A percentile compares a stretch with the other conserved stretches of the same genome.
Conservation (phyloP, 37 sponge, comb jelly and placozoan genomes). For the Axinella damicornis region DNA sequence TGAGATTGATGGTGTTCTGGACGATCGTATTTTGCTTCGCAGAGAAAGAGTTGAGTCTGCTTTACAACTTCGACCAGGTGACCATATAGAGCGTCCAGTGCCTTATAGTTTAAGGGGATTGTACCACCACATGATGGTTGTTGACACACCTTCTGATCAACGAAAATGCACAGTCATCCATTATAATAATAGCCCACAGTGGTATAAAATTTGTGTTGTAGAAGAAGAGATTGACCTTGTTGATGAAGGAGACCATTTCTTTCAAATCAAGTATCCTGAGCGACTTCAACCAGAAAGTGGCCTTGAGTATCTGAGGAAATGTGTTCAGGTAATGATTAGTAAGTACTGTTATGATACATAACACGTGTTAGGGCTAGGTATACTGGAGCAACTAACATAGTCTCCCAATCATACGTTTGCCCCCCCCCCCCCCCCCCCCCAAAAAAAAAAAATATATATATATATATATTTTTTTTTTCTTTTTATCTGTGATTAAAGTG, state of each 20-base stretch:
- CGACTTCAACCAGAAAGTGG: neutral
- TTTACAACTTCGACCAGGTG: neutral
- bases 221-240: neutral
- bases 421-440: no score
- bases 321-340: neutral
- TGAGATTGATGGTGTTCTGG: neutral
- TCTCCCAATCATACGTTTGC: no score
- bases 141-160: neutral
- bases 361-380: no score
- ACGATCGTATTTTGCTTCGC: slow-evolving; percentile 19
- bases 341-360: no score
- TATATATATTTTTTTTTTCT: no score
- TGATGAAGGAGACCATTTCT: neutral
- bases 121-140: slow-evolving; percentile 36
- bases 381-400: no score
- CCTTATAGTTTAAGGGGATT: no score
- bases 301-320: neutral
- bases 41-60: slow-evolving; percentile 6
- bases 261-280: slow-evolving; percentile 1
- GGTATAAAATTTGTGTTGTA: no score
- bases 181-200: neutral
- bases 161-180: slow-evolving; percentile 11
- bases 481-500: no score
- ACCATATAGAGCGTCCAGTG: slow-evolving; percentile 28
- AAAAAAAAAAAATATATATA: no score